A percentile compares a stretch with the other conserved stretches of the same genome.
phyloP scores from a whole-genome alignment of 1,140 invertebrate genomes.

The Eurosta solidaginis region DNA sequence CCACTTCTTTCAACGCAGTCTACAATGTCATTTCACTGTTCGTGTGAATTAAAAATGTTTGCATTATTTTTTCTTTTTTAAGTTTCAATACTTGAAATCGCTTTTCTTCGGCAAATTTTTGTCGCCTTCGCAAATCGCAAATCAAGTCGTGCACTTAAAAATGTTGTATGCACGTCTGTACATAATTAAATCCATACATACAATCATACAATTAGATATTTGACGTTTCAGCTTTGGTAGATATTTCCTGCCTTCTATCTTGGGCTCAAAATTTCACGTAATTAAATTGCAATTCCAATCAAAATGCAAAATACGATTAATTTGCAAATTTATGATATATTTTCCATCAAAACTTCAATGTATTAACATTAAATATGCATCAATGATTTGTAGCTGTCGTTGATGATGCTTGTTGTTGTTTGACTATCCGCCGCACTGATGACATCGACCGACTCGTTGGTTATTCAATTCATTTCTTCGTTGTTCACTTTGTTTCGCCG shows the following conservation, averaged over 20 bases:
- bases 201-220: background rate
- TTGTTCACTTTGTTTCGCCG: background rate
- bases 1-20: background rate
- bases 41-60: background rate
- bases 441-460: no score
- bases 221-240: slow-evolving; percentile 13
- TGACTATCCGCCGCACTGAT: no score
- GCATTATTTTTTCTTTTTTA: background rate
- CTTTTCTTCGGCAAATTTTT: background rate
- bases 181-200: background rate
- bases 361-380: background rate
- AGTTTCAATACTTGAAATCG: slow-evolving; percentile 2
- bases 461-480: background rate
- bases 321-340: background rate
- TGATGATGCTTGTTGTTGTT: background rate
- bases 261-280: background rate
- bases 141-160: slow-evolving; percentile 7
- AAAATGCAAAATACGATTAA: background rate
- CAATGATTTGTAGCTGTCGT: background rate
- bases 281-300: background rate
- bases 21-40: background rate
- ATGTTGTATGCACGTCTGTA: background rate
- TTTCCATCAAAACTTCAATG: background rate
- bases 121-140: slow-evolving; percentile 10
- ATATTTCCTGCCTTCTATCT: background rate